Conservation (phyloP, 2,113 vertebrate species). For the Onychostruthus taczanowskii region DNA sequence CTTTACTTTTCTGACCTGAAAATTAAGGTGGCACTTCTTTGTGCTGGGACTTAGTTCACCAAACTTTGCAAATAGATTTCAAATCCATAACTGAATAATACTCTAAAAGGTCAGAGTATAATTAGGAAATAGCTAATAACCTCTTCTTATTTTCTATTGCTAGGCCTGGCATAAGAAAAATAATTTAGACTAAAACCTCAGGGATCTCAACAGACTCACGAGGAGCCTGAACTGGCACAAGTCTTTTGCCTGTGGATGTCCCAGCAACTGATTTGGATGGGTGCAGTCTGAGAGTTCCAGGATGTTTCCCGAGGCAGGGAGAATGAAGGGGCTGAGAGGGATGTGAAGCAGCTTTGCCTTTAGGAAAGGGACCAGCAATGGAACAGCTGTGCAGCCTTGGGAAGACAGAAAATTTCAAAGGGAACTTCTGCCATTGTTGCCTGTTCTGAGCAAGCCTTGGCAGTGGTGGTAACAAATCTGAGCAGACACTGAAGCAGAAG, state of each 20-base stretch:
- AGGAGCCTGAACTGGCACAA: not conserved
- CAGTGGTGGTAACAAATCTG: not conserved
- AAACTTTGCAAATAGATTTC: not conserved
- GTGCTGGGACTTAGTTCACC: not conserved
- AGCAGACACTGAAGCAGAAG: rapidly evolving
- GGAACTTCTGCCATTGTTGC: not conserved
- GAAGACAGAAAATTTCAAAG: not conserved
- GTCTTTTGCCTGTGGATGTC: not conserved
- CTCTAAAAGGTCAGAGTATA: not conserved
- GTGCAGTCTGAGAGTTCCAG: not conserved
- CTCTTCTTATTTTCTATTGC: constrained; percentile 2
- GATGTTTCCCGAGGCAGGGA: not conserved
- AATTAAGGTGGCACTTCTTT: constrained; percentile 7
- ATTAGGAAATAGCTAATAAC: constrained; percentile 27
- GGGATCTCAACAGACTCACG: not conserved
- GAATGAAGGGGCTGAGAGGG: not conserved
- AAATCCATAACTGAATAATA: not conserved
- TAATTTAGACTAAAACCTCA: not conserved
- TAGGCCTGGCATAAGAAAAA: not conserved
- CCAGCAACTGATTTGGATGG: rapidly evolving
- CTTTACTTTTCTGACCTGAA: not conserved
- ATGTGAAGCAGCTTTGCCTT: not conserved
- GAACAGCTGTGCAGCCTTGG: not conserved
- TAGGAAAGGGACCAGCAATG: not conserved
- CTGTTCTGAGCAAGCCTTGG: not conserved